Percentiles rank a stretch among this genome's conserved stretches.
Evolutionary conservation across 2,888 invertebrate genomes (phyloP).

Genomic region (Platynereis dumerilii): DNA sequence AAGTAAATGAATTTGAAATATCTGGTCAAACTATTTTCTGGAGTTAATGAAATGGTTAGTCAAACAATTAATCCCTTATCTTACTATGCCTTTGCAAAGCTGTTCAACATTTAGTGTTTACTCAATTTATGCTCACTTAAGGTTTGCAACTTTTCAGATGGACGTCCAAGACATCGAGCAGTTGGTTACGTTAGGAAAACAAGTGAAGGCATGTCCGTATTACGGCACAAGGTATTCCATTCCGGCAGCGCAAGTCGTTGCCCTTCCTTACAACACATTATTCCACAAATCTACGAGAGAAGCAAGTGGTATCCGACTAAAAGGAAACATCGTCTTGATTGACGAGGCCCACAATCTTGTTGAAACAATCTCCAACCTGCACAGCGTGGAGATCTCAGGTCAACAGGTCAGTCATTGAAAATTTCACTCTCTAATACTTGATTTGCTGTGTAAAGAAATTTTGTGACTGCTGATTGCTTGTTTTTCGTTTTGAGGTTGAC

Average conservation of each 20-base stretch:
- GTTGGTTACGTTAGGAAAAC: conserved; percentile 68
- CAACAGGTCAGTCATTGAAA: conserved; percentile 68
- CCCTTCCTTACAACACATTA: conserved; percentile 74
- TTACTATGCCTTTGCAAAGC: no score
- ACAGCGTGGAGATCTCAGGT: conserved; percentile 77
- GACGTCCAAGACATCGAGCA: conserved; percentile 89
- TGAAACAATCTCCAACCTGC: conserved; percentile 85
- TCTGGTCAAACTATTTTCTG: no score
- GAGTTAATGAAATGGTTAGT: no score
- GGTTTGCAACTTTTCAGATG: conserved; percentile 43
- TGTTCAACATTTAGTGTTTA: no score
- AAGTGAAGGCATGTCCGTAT: conserved; percentile 86
- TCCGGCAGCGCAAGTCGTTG: conserved; percentile 80
- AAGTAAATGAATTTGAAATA: no score
- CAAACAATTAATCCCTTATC: no score
- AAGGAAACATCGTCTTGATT: conserved; percentile 77
- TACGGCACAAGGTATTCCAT: conserved; percentile 86
- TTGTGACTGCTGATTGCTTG: no score
- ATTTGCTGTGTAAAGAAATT: no score
- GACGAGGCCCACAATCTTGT: conserved; percentile 98
- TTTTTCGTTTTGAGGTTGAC: no score
- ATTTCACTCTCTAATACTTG: no score
- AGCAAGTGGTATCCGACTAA: conserved; percentile 75
- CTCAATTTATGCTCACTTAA: no score
- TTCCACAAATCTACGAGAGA: conserved; percentile 80